Evolutionary conservation across 2,888 invertebrate genomes (phyloP), one percentile per base, ranked within the genome.

Genomic region (Aleiodes alternator): DNA sequence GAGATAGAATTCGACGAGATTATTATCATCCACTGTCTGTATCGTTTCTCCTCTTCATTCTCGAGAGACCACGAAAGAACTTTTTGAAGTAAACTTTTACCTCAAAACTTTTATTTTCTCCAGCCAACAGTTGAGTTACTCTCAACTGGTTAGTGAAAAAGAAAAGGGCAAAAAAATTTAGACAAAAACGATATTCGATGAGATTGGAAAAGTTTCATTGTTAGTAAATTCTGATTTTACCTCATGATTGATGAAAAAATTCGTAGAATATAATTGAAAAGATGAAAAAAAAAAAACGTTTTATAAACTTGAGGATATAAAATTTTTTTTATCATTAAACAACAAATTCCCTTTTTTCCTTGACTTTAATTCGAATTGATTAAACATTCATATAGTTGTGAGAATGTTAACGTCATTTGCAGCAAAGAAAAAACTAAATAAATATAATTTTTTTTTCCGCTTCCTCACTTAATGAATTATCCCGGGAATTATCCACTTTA

Each of bases 401-500:
- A 38, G 61, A 61, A 61, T 61, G n/a, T 61, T 38, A 61, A 61
- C 43, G 34, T 61, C 61, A 61, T 16, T 61, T 38, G 12, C 12
- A 12, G 16, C 53, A 16, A 16, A 53, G 14, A 53, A 51, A 51
- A 51, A 4, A 23, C 23, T 23, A 23, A 23, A 23, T 23, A 23
- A 23, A 23, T 23, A 53, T 53, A 14, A 9, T 53, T n/a, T 14
- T 61, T 11, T 34, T 61, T 38, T n/a, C 38, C 38, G 31, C 59
- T 61, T 61, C 61, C 61, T 43, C 43, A 16, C 14, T 14, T 16
- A n/a, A 38, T 34, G 31, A 38, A 38, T 61, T 61, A 61, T 23
- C 59, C 8, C 61, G 43, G 43, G 38, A 61, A 61, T 61, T 61
- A 61, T 61, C 61, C 61, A 61, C 61, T 61, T 38, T 14, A 38